Evolutionary conservation across 2,113 vertebrate genomes (phyloP), one percentile per base, ranked within the genome.

Genomic region (Neotragus pygmaeus): DNA sequence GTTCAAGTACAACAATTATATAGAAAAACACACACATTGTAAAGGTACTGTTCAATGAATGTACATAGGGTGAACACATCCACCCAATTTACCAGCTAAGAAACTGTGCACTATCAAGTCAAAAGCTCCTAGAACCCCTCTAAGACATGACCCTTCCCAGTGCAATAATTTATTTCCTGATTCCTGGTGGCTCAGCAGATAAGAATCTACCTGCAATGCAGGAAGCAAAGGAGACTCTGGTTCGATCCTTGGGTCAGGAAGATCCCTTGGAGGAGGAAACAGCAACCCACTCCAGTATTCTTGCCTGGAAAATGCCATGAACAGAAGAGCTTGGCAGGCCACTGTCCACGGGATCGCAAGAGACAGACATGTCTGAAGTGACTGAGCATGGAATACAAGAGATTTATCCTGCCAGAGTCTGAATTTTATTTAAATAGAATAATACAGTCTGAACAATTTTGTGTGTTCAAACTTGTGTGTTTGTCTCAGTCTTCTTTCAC

Each of bases 391-490:
- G 5, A 49, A 49, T 53, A 12, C 7, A 60, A 43, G 66, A 81
- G 7, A 95, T 64, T 73, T 66, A 91, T 55, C 27, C 15, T 89
- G 4, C 14, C 28, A 43, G 17, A 17, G 28, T n/a, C 80, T 66
- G 15, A 78, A 86, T 12, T 95, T 88, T 66, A 39, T 96, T 85
- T 66, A 45, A 96, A 85, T 36, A 16, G 30, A 93, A 95, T 28
- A 49, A 14, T 27, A 62, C 1, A 70, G 16, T 80, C 51, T 73
- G 11, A n/a, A 33, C 13, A 78, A 2, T 45, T 92, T 81, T 60
- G 60, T 33, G 28, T 16, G 14, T 64, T 33, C 60, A 33, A 62
- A 33, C 60, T 64, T 33, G 33, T 64, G 60, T 64, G 30, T 64
- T 33, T 64, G 2, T 55, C 13, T 75, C 83, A 77, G 28, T 30